Conservation (phyloP, 2,888 invertebrate genomes). For the Chydorus sphaericus region DNA sequence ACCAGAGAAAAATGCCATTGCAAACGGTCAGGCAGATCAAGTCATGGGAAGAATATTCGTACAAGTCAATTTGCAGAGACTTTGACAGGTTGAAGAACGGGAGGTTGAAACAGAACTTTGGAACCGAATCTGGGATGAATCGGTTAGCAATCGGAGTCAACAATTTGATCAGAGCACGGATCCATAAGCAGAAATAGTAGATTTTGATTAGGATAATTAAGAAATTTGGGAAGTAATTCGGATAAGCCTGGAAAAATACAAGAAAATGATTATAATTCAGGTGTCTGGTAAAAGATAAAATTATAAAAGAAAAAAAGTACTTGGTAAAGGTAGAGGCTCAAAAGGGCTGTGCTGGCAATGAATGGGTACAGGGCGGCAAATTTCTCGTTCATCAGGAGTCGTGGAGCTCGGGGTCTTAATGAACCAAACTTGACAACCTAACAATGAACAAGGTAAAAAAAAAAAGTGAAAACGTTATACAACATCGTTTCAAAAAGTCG, state of each 20-base stretch:
- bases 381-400: conserved; percentile 79
- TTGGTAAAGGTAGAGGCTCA: conserved; percentile 88
- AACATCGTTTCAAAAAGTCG: too few relatives aligned
- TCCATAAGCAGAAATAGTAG: conserved; percentile 93
- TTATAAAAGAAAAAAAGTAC: too few relatives aligned
- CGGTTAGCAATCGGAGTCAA: conserved; percentile 74
- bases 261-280: neutral
- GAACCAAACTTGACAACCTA: too few relatives aligned
- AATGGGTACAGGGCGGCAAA: conserved; percentile 97
- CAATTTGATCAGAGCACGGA: conserved; percentile 78
- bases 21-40: conserved; percentile 73
- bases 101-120: conserved; percentile 76
- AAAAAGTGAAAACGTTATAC: too few relatives aligned
- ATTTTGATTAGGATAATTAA: conserved; percentile 84
- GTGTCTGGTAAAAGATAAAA: conserved; percentile 65
- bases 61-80: conserved; percentile 38
- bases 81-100: conserved; percentile 51
- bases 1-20: conserved; percentile 79
- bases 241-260: neutral
- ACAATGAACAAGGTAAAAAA: too few relatives aligned
- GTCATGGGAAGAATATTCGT: conserved; percentile 85
- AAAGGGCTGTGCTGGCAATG: conserved; percentile 87
- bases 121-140: conserved; percentile 71
- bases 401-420: too few relatives aligned
- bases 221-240: conserved; percentile 83